These are phyloP conservation scores for Aurelia coerulea DNA, from an alignment of 30 jellyfish, hydroid and myxozoan genomes.

Conservation along the genomic window DNA sequence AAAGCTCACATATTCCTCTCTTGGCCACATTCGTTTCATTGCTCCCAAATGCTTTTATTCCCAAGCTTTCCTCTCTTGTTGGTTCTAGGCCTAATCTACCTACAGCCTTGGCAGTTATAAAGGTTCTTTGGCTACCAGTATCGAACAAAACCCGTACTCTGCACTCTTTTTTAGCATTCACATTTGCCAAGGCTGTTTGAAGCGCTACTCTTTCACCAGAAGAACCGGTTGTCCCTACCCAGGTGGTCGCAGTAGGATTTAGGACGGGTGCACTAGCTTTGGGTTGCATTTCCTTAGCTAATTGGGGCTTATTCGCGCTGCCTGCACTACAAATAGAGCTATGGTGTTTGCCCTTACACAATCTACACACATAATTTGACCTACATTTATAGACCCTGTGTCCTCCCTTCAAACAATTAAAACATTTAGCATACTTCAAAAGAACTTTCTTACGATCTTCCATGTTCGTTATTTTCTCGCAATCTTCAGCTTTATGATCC, in stretches of 20 bases:
- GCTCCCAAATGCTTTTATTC: slow-evolving; percentile 55
- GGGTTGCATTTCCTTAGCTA: slow-evolving; percentile 7
- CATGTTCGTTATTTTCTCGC: neutral
- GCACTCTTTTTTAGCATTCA: slow-evolving; percentile 21
- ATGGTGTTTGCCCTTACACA: slow-evolving; percentile 33
- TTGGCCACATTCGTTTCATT: slow-evolving; percentile 46
- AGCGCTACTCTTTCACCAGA: slow-evolving; percentile 12
- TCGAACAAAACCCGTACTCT: slow-evolving; percentile 26
- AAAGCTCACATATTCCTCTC: slow-evolving; percentile 43
- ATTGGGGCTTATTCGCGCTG: neutral
- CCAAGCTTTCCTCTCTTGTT: slow-evolving; percentile 55
- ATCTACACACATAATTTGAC: neutral
- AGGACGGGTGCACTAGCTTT: slow-evolving; percentile 57
- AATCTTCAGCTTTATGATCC: slow-evolving; percentile 32
- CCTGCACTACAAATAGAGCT: neutral
- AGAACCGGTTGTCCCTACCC: slow-evolving; percentile 50
- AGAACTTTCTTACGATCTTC: slow-evolving; percentile 30
- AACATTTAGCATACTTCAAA: slow-evolving; percentile 21
- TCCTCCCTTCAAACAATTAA: slow-evolving; percentile 16
- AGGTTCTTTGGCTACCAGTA: slow-evolving; percentile 73
- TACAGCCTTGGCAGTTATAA: slow-evolving; percentile 26
- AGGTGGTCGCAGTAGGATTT: slow-evolving; percentile 39
- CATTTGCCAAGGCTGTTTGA: slow-evolving; percentile 52
- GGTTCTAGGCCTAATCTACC: slow-evolving; percentile 47
- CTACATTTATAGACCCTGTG: slow-evolving; percentile 27